Base-by-base conservation (phyloP, 1,140 invertebrate genomes). In the Anastrepha ludens region DNA sequence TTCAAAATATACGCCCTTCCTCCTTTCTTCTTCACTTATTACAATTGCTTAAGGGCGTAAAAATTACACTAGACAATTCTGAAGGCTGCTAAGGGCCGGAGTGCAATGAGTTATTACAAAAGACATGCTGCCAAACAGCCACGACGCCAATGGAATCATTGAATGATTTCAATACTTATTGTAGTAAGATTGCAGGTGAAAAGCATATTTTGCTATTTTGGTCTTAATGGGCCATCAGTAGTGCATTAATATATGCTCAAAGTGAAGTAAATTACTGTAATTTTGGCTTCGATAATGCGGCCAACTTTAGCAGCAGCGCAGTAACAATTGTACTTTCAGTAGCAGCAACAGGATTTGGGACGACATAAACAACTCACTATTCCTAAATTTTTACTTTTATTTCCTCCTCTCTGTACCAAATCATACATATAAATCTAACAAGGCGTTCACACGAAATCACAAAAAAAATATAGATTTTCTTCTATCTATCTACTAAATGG, bases 191-290 rank as follows among this genome's bases (percentile, higher is more conserved):
- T 74, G 70, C 70, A 74, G 70, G 70, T 74, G 70, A 74, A 74
- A 74, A 47, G 20, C 70, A 41, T 85, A 85, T 60, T 59, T 85
- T 85, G 17, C 50, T 85, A 60, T 85, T 85, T 59, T 29, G 50
- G 81, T 50, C 81, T 85, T 85, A 85, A 85, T 85, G 13, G 81
- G 81, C 81, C 81, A 85, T 85, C 88, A 90, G 89, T 67, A 81
- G 55, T 47, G 70, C 91, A 91, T 92, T 92, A 92, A 92, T 92
- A 92, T 91, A 90, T 91, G 90, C 91, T 92, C 91, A 91, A 92
- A 92, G 91, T 92, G 91, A 91, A 91, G 91, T 90, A 90, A 92
- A 92, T 92, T 92, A 92, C 91, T 86, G 91, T 92, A 91, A 92
- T 92, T 92, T 92, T 89, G 65, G 29, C 20, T 85, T 59, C 29